Evolutionary conservation across 1,140 invertebrate species (phyloP).

Genomic region (Drosophila nigromelanica): DNA sequence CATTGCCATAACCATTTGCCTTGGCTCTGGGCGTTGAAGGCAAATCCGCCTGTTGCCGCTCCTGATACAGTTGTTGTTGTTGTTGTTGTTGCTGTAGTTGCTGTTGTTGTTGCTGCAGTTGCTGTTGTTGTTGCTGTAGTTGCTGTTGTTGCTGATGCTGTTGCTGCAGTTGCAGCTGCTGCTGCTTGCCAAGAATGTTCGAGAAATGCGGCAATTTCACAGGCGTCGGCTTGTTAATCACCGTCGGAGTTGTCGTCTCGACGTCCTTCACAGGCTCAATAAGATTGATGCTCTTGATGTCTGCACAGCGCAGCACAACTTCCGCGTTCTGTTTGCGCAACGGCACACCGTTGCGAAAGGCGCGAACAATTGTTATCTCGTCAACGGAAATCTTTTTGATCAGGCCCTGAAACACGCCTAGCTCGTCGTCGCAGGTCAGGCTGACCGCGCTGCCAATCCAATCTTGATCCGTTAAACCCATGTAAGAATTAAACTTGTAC

Average conservation of each 20-base stretch:
- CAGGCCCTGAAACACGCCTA: conserved; percentile 88
- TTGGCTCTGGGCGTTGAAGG: conserved; percentile 42
- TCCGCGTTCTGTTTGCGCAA: conserved; percentile 85
- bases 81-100: conserved; percentile 30
- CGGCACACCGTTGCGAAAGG: conserved; percentile 92
- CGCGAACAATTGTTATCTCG: conserved; percentile 90
- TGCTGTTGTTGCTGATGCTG: conserved; percentile 42
- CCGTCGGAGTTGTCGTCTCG: conserved; percentile 60
- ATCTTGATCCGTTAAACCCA: conserved; percentile 79
- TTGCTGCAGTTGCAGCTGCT: conserved; percentile 58
- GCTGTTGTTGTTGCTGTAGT: conserved; percentile 64
- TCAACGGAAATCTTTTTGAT: conserved; percentile 89
- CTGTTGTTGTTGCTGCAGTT: conserved; percentile 35
- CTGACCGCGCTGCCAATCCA: conserved; percentile 83
- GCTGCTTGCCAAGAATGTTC: conserved; percentile 67
- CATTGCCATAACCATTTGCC: conserved; percentile 41
- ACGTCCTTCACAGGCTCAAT: conserved; percentile 69
- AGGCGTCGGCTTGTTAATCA: conserved; percentile 80
- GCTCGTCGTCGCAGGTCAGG: conserved; percentile 73
- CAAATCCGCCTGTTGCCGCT: conserved; percentile 38
- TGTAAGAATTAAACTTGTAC: conserved; percentile 45
- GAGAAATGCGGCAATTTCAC: conserved; percentile 79
- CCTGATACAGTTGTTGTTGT: conserved; percentile 27
- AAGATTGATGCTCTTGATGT: conserved; percentile 71
- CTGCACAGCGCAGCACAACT: conserved; percentile 85